These are phyloP conservation scores for Gandaritis pyraliata DNA, from an alignment of 2,888 invertebrate species.

Conservation along the genomic window DNA sequence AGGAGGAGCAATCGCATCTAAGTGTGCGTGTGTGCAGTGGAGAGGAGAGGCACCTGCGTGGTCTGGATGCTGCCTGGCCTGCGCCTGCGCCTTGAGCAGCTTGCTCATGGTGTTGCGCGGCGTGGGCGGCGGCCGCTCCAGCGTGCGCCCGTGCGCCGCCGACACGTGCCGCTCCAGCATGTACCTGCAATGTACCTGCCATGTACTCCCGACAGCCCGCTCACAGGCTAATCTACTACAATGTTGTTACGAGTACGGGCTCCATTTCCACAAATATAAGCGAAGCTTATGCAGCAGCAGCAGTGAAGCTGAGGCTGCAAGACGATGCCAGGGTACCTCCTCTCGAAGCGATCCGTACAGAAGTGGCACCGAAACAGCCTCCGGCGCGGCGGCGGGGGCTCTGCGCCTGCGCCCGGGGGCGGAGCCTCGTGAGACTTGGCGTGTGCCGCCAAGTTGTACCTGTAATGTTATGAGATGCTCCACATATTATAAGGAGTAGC, in stretches of 20 bases:
- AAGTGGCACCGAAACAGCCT: constrained; percentile 75
- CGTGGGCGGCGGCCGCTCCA: constrained; percentile 76
- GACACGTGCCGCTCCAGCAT: constrained; percentile 78
- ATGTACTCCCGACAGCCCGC: no score
- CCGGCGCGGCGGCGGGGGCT: constrained; percentile 49
- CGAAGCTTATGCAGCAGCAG: no score
- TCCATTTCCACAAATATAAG: no score
- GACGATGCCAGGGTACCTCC: constrained; percentile 45
- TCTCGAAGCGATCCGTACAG: constrained; percentile 76
- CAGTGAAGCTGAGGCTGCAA: no score
- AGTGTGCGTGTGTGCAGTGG: not conserved
- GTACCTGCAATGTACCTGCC: constrained; percentile 55
- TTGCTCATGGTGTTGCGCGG: constrained; percentile 82
- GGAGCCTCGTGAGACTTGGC: constrained; percentile 66
- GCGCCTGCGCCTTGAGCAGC: constrained; percentile 77
- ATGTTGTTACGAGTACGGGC: no score
- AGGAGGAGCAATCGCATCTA: no score
- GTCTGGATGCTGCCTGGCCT: constrained; percentile 43
- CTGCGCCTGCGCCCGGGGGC: constrained; percentile 28
- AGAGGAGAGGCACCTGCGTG: no score
- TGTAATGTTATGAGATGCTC: not conserved
- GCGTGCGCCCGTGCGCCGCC: constrained; percentile 70
- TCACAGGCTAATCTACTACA: no score
- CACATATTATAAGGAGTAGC: no score
- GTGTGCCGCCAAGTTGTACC: constrained; percentile 78